Percentiles rank a stretch among this genome's conserved stretches.
phyloP scores from a whole-genome alignment of 2,797 vertebrate species.

The Otolemur crassicaudatus region DNA sequence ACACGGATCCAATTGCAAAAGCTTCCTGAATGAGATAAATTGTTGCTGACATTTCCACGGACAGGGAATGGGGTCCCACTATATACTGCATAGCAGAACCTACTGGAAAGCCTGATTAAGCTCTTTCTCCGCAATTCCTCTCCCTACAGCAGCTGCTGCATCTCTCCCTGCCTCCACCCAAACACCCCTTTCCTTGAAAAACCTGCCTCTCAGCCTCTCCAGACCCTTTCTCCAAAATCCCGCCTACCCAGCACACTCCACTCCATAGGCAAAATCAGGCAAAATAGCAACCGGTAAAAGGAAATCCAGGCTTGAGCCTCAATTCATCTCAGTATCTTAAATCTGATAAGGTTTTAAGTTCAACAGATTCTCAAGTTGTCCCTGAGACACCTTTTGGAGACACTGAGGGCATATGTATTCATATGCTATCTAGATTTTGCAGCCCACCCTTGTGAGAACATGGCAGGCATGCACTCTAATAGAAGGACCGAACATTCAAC shows the following conservation, averaged over 20 bases:
- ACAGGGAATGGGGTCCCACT: background rate
- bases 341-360: background rate
- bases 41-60: background rate
- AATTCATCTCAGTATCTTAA: background rate
- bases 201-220: background rate
- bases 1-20: background rate
- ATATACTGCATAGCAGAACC: background rate
- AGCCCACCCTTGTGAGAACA: background rate
- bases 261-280: background rate
- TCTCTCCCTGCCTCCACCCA: background rate
- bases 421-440: background rate
- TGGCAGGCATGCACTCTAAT: background rate
- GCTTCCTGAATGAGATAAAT: background rate
- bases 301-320: background rate
- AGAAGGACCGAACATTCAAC: background rate
- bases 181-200: background rate
- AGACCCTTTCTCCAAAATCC: background rate
- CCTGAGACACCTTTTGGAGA: background rate
- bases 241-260: background rate
- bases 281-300: background rate
- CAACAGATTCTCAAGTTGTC: background rate
- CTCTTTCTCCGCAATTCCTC: background rate
- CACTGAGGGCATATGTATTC: accelerated
- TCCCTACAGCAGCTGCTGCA: background rate
- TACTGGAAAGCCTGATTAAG: background rate